Evolutionary conservation across 2,888 invertebrate genomes (phyloP), one percentile per base, ranked within the genome.

Genomic region (Nemoura dubitans): DNA sequence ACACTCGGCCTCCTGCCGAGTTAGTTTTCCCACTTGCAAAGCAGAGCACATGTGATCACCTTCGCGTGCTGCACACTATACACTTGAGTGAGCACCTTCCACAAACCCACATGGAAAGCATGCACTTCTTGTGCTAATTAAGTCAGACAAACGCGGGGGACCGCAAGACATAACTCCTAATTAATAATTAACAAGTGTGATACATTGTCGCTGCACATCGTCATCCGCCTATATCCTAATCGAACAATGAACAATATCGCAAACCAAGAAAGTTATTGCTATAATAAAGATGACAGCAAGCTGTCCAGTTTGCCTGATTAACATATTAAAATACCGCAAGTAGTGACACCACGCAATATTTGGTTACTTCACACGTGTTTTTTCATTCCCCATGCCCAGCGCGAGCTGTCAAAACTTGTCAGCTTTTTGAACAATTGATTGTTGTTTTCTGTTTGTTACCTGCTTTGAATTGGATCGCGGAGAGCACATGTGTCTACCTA

Each of bases 201-300:
- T 59, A 59, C 59, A 59, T 59, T 59, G 59, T 59, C 59, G 36
- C 36, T 21, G 59, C 59, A 59, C 14, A 59, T 59, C 59, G 59
- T 59, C 59, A 59, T 21, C 59, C 59, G 59, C 59, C 59, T 59
- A 59, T 59, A 59, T 59, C 59, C 59, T 59, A 59, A 59, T 59
- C 59, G 59, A 59, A 59, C 59, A 59, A 59, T 59, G 59, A 59
- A 14, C 59, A 59, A 59, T 59, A 59, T 59, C 59, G 59, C 59
- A 59, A 59, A 59, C 59, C 59, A 59, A 59, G 59, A 59, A 59
- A 59, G 59, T 59, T 3, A 59, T 59, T 59, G 59, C 14, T 59
- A 59, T 59, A 59, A 59, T 59, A 59, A 59, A 7, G 10, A 59
- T 59, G 10, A 59, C 59, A 59, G 59, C 59, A n/a, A n/a, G 14